Percentiles rank a stretch among this genome's conserved stretches.
These are phyloP conservation scores for Rattus norvegicus DNA, from an alignment of 2,113 vertebrate species.

Conservation along the genomic window DNA sequence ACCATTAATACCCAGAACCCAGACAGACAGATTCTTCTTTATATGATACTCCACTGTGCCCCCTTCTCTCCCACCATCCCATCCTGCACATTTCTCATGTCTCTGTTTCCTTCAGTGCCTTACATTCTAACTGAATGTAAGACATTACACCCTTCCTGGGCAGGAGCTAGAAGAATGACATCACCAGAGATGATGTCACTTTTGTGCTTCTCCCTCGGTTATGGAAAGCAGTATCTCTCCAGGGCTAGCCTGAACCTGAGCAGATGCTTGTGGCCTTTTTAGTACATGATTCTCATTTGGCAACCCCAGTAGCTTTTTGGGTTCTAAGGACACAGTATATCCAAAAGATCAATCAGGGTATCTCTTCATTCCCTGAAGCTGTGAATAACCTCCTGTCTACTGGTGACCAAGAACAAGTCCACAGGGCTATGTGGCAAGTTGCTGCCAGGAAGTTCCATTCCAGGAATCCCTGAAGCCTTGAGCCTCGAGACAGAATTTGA, in stretches of 20 bases:
- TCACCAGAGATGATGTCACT: not conserved
- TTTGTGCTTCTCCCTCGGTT: not conserved
- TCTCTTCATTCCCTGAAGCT: not conserved
- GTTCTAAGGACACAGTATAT: not conserved
- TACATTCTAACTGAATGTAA: not conserved
- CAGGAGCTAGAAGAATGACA: not conserved
- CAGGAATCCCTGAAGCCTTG: not conserved
- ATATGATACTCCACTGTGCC: accelerated
- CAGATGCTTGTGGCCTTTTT: not conserved
- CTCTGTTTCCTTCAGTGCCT: not conserved
- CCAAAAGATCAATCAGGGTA: not conserved
- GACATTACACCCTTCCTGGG: not conserved
- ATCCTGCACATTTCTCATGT: not conserved
- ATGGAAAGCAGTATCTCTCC: not conserved
- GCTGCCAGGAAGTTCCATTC: not conserved
- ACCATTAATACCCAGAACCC: too few species aligned
- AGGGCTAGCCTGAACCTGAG: not conserved
- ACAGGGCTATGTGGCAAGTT: not conserved
- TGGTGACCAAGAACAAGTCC: not conserved
- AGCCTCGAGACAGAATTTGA: not conserved
- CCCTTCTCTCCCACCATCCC: not conserved
- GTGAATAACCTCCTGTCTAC: not conserved
- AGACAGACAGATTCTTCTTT: not conserved
- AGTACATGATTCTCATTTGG: not conserved
- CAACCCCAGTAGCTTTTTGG: not conserved